A percentile compares a stretch with the other conserved stretches of the same genome.
Evolutionary conservation across 2,888 invertebrate genomes (phyloP).

Genomic region (Drosophila maculinotata): DNA sequence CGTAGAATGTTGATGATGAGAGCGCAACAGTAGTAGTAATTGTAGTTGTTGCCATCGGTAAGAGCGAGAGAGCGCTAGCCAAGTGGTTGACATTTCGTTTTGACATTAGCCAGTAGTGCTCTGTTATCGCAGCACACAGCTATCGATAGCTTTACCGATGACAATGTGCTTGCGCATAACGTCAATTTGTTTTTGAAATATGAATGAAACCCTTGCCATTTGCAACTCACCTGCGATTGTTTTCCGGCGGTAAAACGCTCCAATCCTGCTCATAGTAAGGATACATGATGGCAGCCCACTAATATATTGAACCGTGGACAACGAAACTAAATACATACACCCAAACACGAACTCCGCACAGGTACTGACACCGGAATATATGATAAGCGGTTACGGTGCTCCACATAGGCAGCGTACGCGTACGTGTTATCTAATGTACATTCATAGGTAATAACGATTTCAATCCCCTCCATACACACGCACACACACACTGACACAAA

Average conservation of each 20-base stretch:
- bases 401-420: slow-evolving; percentile 49
- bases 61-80: slow-evolving; percentile 60
- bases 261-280: slow-evolving; percentile 91
- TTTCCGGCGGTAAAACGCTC: slow-evolving; percentile 94
- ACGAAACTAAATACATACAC: slow-evolving; percentile 49
- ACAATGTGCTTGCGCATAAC: slow-evolving; percentile 28
- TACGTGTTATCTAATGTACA: slow-evolving; percentile 73
- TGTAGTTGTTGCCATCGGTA: slow-evolving; percentile 44
- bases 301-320: slow-evolving; percentile 15
- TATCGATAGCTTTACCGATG: slow-evolving; percentile 46
- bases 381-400: slow-evolving; percentile 60
- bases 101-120: slow-evolving; percentile 40
- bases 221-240: slow-evolving; percentile 91
- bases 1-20: slow-evolving; percentile 71
- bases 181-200: slow-evolving; percentile 33
- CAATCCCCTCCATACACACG: slow-evolving; percentile 30
- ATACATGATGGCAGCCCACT: slow-evolving; percentile 73
- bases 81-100: slow-evolving; percentile 53
- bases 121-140: slow-evolving; percentile 31
- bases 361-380: slow-evolving; percentile 49
- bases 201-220: neutral
- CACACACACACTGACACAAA: slow-evolving; percentile 2
- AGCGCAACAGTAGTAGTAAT: slow-evolving; percentile 69
- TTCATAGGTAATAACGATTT: slow-evolving; percentile 63
- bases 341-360: slow-evolving; percentile 44